These are phyloP conservation scores for Vanessa tameamea DNA, from an alignment of 1,140 invertebrate genomes.

Conservation along the genomic window DNA sequence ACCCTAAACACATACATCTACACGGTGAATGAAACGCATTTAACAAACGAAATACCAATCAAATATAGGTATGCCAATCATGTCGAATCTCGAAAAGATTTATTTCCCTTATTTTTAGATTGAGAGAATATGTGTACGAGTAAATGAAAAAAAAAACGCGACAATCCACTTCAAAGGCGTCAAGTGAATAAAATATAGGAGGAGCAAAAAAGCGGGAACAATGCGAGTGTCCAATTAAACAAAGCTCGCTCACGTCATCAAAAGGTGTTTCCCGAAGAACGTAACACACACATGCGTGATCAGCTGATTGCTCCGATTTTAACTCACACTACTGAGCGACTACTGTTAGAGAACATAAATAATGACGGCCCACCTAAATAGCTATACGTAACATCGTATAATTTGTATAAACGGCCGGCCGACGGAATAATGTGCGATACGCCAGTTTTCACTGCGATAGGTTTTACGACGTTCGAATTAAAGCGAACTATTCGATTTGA, in stretches of 20 bases:
- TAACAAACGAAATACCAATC: neutral
- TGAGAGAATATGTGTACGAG: constrained; percentile 1
- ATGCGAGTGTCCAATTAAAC: constrained; percentile 79
- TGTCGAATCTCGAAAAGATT: neutral
- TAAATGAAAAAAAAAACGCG: constrained; percentile 21
- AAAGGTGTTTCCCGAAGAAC: constrained; percentile 81
- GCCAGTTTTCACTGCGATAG: constrained; percentile 62
- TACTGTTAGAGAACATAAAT: constrained; percentile 81
- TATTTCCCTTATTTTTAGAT: neutral
- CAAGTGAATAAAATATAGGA: constrained; percentile 41
- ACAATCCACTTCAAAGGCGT: constrained; percentile 32
- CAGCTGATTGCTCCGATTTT: constrained; percentile 80
- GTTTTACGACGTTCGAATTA: constrained; percentile 64
- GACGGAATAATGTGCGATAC: constrained; percentile 70
- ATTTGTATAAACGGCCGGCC: constrained; percentile 73
- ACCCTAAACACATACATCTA: too few species aligned
- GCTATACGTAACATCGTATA: constrained; percentile 76
- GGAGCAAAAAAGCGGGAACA: constrained; percentile 70
- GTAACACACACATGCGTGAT: constrained; percentile 72
- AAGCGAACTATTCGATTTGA: constrained; percentile 53
- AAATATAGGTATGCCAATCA: constrained; percentile 2
- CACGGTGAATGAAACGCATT: neutral
- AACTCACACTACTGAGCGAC: constrained; percentile 72
- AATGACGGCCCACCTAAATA: constrained; percentile 79
- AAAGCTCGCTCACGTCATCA: constrained; percentile 75